Evolutionary conservation across 2,797 vertebrate genomes (phyloP), one percentile per base, ranked within the genome.

Genomic region (Megaceryle alcyon): DNA sequence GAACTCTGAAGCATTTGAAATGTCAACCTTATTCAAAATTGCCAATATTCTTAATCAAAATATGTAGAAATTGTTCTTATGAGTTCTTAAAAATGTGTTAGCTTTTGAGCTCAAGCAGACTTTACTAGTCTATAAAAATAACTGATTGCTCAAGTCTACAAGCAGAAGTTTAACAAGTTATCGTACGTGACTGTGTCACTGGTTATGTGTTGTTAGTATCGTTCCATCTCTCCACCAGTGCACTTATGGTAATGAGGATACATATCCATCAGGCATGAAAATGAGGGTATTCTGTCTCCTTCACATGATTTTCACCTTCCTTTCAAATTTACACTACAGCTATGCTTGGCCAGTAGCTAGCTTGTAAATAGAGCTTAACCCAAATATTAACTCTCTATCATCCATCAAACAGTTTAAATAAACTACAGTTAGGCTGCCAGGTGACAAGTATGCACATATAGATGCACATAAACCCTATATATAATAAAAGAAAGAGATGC

Each of bases 351-450:
- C 35, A 48, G 53, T 77, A 77, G 13, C 17, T 56, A 37, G 13
- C 48, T 35, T 66, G 51, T 49, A 92, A 86, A 85, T 5, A 69
- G 75, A 92, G 14, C 48, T 82, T 68, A 82, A 88, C 86, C 16
- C 16, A 82, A 64, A 29, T 41, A 39, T 68, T 79, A 79, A 59
- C 56, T 48, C 66, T 14, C 31, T 22, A 44, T 53, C 17, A 76
- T 61, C 37, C 53, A 88, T 80, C 46, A 70, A 86, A 86, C 31
- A 49, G 12, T 57, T 90, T 71, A 90, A 82, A 84, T 71, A 92
- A 94, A 73, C 12, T 33, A 16, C 14, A 57, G 14, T 53, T 78
- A 39, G 19, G 33, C 71, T 88, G 9, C 53, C 59, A 83, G 29
- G 37, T 71, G 56, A 92, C 46, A 84, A 23, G 33, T 56, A 53